phyloP scores from a whole-genome alignment of 2,797 vertebrate genomes.

The Anableps anableps region DNA sequence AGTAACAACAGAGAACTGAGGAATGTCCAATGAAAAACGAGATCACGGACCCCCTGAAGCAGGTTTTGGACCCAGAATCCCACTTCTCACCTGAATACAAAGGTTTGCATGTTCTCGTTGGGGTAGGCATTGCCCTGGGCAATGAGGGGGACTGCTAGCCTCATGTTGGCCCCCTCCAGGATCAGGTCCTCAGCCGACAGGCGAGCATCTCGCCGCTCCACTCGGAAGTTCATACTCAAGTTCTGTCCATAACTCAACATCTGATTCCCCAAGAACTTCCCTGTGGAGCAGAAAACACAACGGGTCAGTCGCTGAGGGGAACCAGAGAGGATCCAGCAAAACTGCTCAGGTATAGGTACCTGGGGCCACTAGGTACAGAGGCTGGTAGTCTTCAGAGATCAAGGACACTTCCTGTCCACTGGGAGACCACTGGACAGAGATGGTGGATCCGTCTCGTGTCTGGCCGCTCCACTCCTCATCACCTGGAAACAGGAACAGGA shows the following conservation, averaged over 20 bases:
- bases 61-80: not conserved
- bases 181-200: constrained; percentile 95
- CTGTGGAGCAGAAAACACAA: constrained; percentile 72
- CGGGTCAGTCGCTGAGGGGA: not conserved
- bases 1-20: not conserved
- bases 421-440: constrained; percentile 85
- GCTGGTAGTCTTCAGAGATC: constrained; percentile 92
- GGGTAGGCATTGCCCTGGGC: constrained; percentile 97
- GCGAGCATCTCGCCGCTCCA: constrained; percentile 89
- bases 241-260: constrained; percentile 95
- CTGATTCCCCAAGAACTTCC: constrained; percentile 92
- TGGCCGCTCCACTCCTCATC: constrained; percentile 90
- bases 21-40: not conserved
- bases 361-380: constrained; percentile 93
- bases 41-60: not conserved
- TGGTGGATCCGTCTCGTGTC: constrained; percentile 85
- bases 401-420: constrained; percentile 87
- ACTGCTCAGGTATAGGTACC: constrained; percentile 71
- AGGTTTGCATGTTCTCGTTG: constrained; percentile 85
- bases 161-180: constrained; percentile 89
- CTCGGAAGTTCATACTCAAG: constrained; percentile 89
- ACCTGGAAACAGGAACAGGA: constrained; percentile 72
- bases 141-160: constrained; percentile 91
- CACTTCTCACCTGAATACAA: constrained; percentile 87
- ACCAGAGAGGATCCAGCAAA: not conserved